Evolutionary conservation across 2,888 invertebrate species (phyloP).

Genomic region (Rhogogaster chlorosoma): DNA sequence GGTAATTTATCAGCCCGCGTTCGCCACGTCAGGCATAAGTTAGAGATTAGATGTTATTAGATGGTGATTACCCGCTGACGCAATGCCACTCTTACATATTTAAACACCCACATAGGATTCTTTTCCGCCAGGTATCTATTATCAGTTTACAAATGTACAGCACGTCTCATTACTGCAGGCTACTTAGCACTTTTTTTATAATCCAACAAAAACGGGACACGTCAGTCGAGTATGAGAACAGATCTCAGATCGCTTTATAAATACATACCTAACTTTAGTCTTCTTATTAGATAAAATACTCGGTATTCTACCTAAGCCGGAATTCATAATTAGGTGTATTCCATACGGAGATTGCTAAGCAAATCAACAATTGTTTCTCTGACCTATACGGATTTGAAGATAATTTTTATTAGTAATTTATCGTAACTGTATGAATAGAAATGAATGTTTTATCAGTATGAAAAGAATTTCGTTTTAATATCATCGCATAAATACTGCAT

Average conservation of each 20-base stretch:
- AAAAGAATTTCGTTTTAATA: background rate
- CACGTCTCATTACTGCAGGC: slow-evolving; percentile 40
- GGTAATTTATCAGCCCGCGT: slow-evolving; percentile 46
- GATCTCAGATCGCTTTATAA: slow-evolving; percentile 5
- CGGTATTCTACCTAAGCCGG: background rate
- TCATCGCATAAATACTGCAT: background rate
- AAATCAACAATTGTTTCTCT: background rate
- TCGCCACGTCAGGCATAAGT: slow-evolving; percentile 47
- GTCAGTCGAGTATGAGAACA: slow-evolving; percentile 30
- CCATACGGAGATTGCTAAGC: background rate
- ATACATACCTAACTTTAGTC: background rate
- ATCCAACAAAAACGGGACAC: slow-evolving; percentile 14
- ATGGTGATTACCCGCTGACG: slow-evolving; percentile 45
- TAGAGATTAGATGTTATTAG: slow-evolving; percentile 48
- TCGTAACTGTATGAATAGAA: background rate
- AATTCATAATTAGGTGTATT: background rate
- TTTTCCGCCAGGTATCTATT: slow-evolving; percentile 34
- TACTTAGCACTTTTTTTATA: background rate
- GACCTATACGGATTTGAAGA: background rate
- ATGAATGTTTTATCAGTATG: background rate
- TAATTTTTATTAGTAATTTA: background rate
- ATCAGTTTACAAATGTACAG: slow-evolving; percentile 47
- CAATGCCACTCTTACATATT: slow-evolving; percentile 48
- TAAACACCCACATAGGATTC: slow-evolving; percentile 43
- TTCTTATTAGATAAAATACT: background rate